A percentile compares a stretch with the other conserved stretches of the same genome.
Conservation (phyloP, 2,113 vertebrate genomes). For the Phalacrocorax carbo region DNA sequence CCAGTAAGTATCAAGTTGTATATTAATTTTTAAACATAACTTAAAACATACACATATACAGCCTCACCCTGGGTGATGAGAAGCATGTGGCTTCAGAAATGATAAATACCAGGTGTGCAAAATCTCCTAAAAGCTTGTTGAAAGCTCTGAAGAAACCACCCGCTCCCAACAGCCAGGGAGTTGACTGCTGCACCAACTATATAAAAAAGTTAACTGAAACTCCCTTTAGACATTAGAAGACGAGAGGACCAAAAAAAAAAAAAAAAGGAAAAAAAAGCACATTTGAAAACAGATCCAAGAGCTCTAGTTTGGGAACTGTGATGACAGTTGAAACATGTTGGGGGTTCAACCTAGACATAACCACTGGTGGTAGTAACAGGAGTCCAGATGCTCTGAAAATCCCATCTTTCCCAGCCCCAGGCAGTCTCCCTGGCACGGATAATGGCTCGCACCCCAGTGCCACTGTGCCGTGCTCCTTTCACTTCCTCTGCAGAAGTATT, state of each 20-base stretch:
- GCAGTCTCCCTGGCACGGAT: neutral
- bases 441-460: rapidly evolving
- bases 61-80: neutral
- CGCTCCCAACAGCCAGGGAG: neutral
- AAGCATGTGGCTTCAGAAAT: neutral
- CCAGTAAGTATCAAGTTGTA: neutral
- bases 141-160: neutral
- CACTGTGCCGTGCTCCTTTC: rapidly evolving
- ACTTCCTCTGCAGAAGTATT: neutral
- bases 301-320: neutral
- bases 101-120: constrained; percentile 18
- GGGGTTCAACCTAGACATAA: neutral
- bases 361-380: neutral
- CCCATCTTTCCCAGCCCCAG: neutral
- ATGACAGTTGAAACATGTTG: neutral
- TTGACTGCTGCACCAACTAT: too few species aligned
- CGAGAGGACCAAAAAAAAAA: neutral
- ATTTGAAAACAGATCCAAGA: neutral
- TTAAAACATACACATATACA: neutral
- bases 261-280: neutral
- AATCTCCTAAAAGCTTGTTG: neutral
- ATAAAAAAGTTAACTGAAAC: neutral
- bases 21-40: neutral
- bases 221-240: neutral
- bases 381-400: neutral